Evolutionary conservation across 2,113 vertebrate species (phyloP).

Genomic region (Halcyon senegalensis): DNA sequence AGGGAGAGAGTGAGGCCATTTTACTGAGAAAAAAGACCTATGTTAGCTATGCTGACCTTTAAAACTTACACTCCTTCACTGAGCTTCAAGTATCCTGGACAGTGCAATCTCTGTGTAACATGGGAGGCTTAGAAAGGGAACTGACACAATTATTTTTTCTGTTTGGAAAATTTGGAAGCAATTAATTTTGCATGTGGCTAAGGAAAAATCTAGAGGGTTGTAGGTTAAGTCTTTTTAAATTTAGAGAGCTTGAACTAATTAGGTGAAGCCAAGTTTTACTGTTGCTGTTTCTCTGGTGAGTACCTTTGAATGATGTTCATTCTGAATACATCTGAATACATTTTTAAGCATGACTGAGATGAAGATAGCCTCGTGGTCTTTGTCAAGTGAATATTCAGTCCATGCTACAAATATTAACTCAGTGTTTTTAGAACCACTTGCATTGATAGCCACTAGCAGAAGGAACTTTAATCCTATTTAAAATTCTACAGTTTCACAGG

Average conservation of each 20-base stretch:
- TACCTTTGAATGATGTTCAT: neutral
- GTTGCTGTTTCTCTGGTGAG: neutral
- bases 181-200: neutral
- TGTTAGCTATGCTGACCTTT: neutral
- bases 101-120: neutral
- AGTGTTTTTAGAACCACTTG: neutral
- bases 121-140: neutral
- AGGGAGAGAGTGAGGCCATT: neutral
- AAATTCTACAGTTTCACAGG: neutral
- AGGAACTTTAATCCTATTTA: neutral
- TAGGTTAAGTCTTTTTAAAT: neutral
- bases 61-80: neutral
- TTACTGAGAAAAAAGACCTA: neutral
- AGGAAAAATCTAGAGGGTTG: neutral
- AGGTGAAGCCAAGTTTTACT: neutral
- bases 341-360: neutral
- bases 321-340: neutral
- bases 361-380: neutral
- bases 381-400: neutral
- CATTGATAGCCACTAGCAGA: neutral
- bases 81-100: neutral
- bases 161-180: neutral
- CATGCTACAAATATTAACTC: neutral
- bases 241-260: neutral
- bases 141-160: neutral